These are phyloP conservation scores for Sphenodon punctatus DNA, from an alignment of 2,797 vertebrate genomes.

Conservation along the genomic window DNA sequence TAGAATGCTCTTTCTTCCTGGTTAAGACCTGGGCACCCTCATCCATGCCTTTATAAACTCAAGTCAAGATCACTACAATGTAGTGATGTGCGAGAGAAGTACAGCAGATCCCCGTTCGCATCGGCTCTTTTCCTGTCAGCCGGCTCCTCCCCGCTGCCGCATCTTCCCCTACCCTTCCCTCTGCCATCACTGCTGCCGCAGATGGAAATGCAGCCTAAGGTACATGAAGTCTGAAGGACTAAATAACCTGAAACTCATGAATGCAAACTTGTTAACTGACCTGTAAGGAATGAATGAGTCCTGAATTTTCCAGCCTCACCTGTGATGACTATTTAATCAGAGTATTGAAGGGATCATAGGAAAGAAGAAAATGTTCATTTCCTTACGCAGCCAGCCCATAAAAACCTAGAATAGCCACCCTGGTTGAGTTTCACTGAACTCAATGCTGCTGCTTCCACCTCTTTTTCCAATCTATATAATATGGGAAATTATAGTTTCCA, in stretches of 20 bases:
- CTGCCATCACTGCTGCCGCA: no score
- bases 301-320: background rate
- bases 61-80: no score
- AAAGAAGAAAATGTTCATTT: background rate
- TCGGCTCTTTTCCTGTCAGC: no score
- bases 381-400: background rate
- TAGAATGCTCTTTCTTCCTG: no score
- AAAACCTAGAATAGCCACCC: background rate
- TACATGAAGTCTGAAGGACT: background rate
- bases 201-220: no score
- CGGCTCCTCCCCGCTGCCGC: no score
- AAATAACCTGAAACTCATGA: background rate
- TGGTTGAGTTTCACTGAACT: background rate
- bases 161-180: no score
- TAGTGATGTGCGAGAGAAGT: no score
- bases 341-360: background rate
- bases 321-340: background rate
- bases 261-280: background rate
- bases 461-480: rapidly evolving
- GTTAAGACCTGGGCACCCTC: no score
- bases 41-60: no score
- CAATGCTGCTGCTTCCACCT: no score
- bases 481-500: background rate
- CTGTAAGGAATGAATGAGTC: background rate
- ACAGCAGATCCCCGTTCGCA: no score